These are phyloP conservation scores for Enteromius viviparus DNA, from an alignment of 2,797 vertebrate species.

Conservation along the genomic window DNA sequence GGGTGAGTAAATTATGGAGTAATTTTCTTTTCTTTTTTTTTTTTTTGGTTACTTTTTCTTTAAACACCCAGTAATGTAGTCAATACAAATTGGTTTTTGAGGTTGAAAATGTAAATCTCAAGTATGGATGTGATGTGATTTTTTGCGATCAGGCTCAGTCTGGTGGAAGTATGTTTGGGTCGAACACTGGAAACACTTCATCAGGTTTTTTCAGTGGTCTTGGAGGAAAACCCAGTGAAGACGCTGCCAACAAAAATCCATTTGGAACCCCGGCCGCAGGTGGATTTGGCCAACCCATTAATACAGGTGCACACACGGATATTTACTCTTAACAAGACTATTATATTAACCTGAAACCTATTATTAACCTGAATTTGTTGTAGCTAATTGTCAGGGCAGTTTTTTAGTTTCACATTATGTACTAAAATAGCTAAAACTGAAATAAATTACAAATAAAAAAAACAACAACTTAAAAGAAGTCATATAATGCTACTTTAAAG, in stretches of 20 bases:
- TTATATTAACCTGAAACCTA: background rate
- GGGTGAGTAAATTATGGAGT: too few relatives aligned
- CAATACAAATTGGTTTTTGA: background rate
- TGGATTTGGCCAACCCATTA: constrained; percentile 81
- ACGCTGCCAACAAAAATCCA: constrained; percentile 95
- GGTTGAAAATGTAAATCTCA: background rate
- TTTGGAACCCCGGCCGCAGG: constrained; percentile 81
- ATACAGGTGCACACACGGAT: constrained; percentile 66
- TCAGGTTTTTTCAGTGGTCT: constrained; percentile 93
- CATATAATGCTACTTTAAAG: too few relatives aligned
- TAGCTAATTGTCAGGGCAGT: too few relatives aligned
- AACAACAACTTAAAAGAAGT: too few relatives aligned
- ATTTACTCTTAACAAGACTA: background rate
- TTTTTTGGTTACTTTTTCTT: too few relatives aligned
- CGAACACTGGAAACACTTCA: constrained; percentile 68
- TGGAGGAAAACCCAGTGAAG: constrained; percentile 95
- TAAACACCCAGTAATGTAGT: background rate
- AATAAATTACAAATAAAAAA: too few relatives aligned
- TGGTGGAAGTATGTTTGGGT: constrained; percentile 83
- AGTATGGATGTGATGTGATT: background rate
- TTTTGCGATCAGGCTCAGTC: constrained; percentile 71
- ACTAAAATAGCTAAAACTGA: background rate
- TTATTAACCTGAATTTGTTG: background rate
- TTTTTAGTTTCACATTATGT: background rate
- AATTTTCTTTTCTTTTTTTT: too few relatives aligned